These are phyloP conservation scores for Trachurus trachurus DNA, from an alignment of 2,797 vertebrate genomes.

Conservation along the genomic window DNA sequence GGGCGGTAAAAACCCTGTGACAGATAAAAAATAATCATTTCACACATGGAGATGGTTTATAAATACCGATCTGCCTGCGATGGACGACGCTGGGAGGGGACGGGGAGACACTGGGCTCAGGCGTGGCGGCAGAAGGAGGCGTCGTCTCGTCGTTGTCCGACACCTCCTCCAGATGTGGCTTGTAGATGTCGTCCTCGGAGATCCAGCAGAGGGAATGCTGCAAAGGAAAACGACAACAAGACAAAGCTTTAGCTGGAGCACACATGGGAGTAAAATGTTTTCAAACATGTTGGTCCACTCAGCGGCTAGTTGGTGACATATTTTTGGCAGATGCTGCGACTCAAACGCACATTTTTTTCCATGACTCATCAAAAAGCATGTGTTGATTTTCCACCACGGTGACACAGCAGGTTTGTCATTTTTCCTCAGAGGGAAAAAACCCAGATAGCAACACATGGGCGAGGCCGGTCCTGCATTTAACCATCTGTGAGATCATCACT, in stretches of 20 bases:
- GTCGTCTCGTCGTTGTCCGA: slow-evolving; percentile 51
- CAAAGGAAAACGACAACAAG: background rate
- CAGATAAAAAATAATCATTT: no score
- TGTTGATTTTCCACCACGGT: slow-evolving; percentile 19
- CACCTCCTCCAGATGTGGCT: slow-evolving; percentile 79
- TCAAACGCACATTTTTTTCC: no score
- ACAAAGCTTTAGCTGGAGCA: background rate
- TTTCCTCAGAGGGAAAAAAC: slow-evolving; percentile 10
- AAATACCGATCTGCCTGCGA: slow-evolving; percentile 92
- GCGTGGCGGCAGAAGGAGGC: slow-evolving; percentile 3
- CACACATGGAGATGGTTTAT: no score
- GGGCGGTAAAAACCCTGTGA: background rate
- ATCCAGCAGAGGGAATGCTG: slow-evolving; percentile 93
- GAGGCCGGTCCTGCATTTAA: background rate
- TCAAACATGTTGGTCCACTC: no score
- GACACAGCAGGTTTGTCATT: slow-evolving; percentile 14
- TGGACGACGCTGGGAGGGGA: slow-evolving; percentile 87
- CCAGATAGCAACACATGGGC: background rate
- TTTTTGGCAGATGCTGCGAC: no score
- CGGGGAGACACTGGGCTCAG: slow-evolving; percentile 56
- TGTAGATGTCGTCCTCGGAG: slow-evolving; percentile 95
- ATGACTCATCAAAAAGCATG: no score
- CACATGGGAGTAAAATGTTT: background rate
- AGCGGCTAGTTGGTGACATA: no score
- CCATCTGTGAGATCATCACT: background rate